Conservation (phyloP, 2,797 vertebrate species). For the Rousettus madagascariensis region DNA sequence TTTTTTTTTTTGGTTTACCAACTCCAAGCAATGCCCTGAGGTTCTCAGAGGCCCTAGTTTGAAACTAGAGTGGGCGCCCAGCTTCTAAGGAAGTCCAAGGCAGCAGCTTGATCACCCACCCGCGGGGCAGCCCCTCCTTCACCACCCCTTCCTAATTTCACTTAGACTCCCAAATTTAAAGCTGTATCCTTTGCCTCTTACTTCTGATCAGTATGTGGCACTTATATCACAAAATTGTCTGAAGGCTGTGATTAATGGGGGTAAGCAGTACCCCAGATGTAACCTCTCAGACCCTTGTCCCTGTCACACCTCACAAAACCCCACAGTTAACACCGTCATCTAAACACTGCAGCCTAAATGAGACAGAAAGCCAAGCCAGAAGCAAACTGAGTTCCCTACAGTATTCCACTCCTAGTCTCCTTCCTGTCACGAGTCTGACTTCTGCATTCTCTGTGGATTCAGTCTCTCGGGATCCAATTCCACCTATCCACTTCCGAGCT, state of each 20-base stretch:
- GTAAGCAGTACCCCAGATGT: not conserved
- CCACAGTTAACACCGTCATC: not conserved
- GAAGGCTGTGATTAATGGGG: not conserved
- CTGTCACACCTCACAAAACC: not conserved
- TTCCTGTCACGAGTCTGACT: not conserved
- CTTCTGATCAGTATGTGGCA: not conserved
- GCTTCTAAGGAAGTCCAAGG: not conserved
- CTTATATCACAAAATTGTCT: not conserved
- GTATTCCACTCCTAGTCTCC: not conserved
- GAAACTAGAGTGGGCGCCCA: not conserved
- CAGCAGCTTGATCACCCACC: fast-evolving
- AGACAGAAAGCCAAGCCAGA: not conserved
- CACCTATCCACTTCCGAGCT: not conserved
- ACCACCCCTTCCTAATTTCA: not conserved
- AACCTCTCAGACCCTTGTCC: not conserved
- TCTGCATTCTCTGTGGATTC: slow-evolving; percentile 32
- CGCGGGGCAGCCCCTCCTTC: fast-evolving
- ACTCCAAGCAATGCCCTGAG: not conserved
- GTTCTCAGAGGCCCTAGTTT: not conserved
- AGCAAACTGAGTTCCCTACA: not conserved
- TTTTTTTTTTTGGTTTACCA: not conserved
- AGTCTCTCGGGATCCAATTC: not conserved
- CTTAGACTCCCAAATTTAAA: not conserved
- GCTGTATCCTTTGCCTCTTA: not conserved
- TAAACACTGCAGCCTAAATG: not conserved